Evolutionary conservation across 1,140 invertebrate species (phyloP).

Genomic region (Triops cancriformis): DNA sequence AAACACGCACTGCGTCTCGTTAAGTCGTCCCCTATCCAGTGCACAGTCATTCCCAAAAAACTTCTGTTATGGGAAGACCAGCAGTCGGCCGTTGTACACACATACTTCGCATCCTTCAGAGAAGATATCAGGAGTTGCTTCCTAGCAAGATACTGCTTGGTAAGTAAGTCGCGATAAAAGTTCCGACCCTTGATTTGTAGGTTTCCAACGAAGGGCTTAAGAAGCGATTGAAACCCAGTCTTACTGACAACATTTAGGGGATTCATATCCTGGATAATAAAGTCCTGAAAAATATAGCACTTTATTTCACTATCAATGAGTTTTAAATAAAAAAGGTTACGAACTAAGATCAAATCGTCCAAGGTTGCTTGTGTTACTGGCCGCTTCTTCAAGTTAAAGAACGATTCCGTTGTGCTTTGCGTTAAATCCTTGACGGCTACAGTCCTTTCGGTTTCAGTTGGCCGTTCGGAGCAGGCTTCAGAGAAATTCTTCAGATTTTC

Average conservation of each 20-base stretch:
- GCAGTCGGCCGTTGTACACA: too few species aligned
- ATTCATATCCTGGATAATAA: neutral
- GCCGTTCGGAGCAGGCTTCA: neutral
- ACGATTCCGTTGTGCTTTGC: neutral
- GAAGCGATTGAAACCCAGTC: neutral
- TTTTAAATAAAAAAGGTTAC: neutral
- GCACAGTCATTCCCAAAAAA: conserved; percentile 24
- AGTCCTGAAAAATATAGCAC: neutral
- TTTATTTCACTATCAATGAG: neutral
- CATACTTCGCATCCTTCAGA: conserved; percentile 15
- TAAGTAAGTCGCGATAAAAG: neutral
- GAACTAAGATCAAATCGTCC: neutral
- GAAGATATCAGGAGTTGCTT: neutral
- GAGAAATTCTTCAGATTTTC: neutral
- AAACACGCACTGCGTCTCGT: conserved; percentile 18
- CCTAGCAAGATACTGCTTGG: neutral
- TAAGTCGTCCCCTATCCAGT: conserved; percentile 22
- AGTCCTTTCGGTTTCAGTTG: neutral
- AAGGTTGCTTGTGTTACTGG: neutral
- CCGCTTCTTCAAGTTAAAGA: neutral
- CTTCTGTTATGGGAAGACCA: conserved; percentile 19
- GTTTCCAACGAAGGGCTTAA: neutral
- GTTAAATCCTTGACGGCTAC: neutral
- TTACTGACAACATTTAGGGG: neutral
- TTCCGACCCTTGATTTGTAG: neutral